Evolutionary conservation across 2,888 invertebrate species (phyloP), one percentile per base, ranked within the genome.

Genomic region (Endomychus coccineus): DNA sequence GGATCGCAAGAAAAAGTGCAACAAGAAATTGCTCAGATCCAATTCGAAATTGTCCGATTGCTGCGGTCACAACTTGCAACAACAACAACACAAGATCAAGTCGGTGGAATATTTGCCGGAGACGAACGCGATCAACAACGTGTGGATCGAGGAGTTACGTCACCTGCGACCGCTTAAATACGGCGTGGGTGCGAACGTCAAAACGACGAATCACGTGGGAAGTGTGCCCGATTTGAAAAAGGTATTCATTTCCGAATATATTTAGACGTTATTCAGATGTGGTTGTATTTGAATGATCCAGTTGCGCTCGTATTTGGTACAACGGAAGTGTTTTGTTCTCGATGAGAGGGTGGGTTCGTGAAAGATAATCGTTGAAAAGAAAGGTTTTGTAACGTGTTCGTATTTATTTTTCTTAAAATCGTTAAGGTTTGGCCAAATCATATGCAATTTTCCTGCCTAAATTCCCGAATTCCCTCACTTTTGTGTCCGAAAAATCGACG

Each of bases 221-320:
- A 72, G 71, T 34, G 71, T 66, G 23, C 73, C 73, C 2, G 74
- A 74, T 55, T 66, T 73, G 38, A 73, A 73, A 45, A 71, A 69
- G 53, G 66, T 73, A 24, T 73, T 73, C 48, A 70, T 74, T 42
- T 70, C 72, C 6, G 59, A 59, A 35, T 59, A 58, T 48, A 58
- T 59, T 43, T 59, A 36, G 22, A 15, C 16, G 17, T 11, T n/a
- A n/a, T n/a, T n/a, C n/a, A n/a, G n/a, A n/a, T n/a, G n/a, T n/a
- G n/a, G n/a, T n/a, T n/a, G 16, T 29, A 2, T 5, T 27, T 6
- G 15, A 28, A 10, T 16, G 11, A 14, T 13, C 15, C 2, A n/a
- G n/a, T n/a, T n/a, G n/a, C 15, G 13, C 5, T 9, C 10, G 23
- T 19, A 17, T 22, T 16, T 11, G 4, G 17, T 44, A n/a, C n/a